Percentiles rank a stretch among this genome's conserved stretches.
Evolutionary conservation across 1,140 invertebrate genomes (phyloP).

Genomic region (Cydia pomonella): DNA sequence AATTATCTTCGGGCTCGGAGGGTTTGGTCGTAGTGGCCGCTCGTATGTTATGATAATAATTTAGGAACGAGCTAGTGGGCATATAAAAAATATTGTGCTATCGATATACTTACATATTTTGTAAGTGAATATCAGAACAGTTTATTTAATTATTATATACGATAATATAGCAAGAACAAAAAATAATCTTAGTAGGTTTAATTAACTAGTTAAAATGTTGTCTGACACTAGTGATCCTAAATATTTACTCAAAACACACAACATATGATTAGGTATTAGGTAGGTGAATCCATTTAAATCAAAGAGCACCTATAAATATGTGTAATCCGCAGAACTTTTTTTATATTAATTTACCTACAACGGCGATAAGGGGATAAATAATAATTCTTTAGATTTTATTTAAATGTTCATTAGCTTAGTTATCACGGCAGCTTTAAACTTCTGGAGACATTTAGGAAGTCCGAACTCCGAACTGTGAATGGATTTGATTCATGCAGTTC

Average conservation of each 20-base stretch:
- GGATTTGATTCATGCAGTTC: conserved; percentile 11
- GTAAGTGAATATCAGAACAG: conserved; percentile 2
- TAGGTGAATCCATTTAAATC: too few species aligned
- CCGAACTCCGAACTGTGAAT: conserved; percentile 13
- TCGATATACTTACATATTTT: conserved; percentile 20
- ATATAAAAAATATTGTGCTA: conserved; percentile 16
- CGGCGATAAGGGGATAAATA: background rate
- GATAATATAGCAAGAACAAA: too few species aligned
- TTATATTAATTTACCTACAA: too few species aligned
- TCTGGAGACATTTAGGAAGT: conserved; percentile 12
- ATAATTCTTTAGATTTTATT: background rate
- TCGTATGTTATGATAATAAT: conserved; percentile 46
- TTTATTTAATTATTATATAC: background rate
- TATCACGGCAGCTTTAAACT: background rate
- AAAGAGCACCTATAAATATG: too few species aligned
- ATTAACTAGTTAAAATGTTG: too few species aligned
- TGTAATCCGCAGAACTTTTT: too few species aligned
- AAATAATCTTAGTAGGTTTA: too few species aligned
- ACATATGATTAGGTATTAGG: too few species aligned
- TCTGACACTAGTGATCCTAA: too few species aligned
- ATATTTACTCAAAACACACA: too few species aligned
- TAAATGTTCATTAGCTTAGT: background rate
- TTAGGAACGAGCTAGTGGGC: conserved; percentile 25
- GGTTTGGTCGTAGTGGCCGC: conserved; percentile 43
- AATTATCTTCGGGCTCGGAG: conserved; percentile 59